Conservation (phyloP, 2,888 invertebrate genomes). For the Diadromus collaris region DNA sequence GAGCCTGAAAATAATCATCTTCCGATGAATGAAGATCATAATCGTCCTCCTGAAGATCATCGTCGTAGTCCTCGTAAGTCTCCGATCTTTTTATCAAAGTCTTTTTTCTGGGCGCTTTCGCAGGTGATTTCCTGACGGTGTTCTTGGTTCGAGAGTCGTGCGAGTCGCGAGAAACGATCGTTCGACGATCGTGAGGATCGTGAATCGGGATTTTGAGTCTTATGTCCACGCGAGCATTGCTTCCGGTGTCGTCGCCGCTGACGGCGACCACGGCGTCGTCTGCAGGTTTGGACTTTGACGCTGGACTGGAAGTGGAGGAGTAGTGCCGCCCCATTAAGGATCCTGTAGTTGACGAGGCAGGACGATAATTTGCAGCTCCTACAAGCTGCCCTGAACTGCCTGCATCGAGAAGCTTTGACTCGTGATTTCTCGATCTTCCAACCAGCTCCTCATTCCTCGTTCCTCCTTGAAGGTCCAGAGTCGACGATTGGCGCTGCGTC, state of each 20-base stretch:
- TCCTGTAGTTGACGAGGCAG: neutral
- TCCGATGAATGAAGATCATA: slow-evolving; percentile 35
- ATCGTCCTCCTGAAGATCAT: slow-evolving; percentile 23
- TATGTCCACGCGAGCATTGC: slow-evolving; percentile 51
- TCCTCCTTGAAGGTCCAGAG: neutral
- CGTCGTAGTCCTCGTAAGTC: slow-evolving; percentile 46
- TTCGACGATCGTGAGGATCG: slow-evolving; percentile 28
- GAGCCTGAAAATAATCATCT: slow-evolving; percentile 40
- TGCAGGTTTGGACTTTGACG: slow-evolving; percentile 11
- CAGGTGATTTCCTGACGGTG: neutral
- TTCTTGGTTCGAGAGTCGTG: slow-evolving; percentile 11
- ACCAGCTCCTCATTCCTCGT: neutral
- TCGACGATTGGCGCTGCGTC: neutral
- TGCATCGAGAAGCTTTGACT: neutral
- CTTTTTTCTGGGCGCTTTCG: neutral
- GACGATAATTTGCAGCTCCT: slow-evolving; percentile 2
- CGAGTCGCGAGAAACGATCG: slow-evolving; percentile 28
- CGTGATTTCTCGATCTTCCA: neutral
- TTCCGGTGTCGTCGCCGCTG: slow-evolving; percentile 49
- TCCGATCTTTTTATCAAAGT: slow-evolving; percentile 54
- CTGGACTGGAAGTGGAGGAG: neutral
- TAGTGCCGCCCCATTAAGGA: neutral
- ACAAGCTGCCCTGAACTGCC: neutral
- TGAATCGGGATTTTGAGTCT: slow-evolving; percentile 49
- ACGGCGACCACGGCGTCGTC: slow-evolving; percentile 52